Conservation (phyloP, 2,888 invertebrate genomes). For the Acleris literana region DNA sequence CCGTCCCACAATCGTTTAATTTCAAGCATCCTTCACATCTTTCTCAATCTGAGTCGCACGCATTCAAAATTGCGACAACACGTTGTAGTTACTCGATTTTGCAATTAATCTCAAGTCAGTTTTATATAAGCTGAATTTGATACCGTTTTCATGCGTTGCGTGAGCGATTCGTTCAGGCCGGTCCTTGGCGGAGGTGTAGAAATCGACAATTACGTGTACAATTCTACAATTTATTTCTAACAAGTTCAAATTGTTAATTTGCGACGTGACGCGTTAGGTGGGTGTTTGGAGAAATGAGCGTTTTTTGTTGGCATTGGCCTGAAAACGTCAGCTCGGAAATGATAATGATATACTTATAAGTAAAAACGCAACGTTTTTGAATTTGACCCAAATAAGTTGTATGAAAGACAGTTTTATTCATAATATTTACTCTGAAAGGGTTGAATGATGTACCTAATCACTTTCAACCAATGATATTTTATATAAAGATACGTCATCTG, state of each 20-base stretch:
- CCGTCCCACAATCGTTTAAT: no score
- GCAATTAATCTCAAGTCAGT: constrained; percentile 31
- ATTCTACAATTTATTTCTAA: constrained; percentile 21
- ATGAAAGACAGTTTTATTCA: no score
- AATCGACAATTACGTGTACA: constrained; percentile 35
- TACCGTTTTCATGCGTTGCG: constrained; percentile 35
- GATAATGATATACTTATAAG: not conserved
- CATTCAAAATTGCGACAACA: constrained; percentile 13
- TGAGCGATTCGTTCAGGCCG: constrained; percentile 35
- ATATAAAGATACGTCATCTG: no score
- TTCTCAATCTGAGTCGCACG: constrained; percentile 1
- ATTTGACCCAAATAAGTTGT: no score
- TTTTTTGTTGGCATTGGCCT: constrained; percentile 28
- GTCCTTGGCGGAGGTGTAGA: constrained; percentile 30
- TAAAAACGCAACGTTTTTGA: not conserved
- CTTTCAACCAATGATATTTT: no score
- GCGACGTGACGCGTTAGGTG: not conserved
- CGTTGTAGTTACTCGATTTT: constrained; percentile 31
- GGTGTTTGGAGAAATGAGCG: not conserved
- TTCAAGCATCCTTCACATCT: not conserved
- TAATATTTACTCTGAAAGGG: no score
- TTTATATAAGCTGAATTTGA: constrained; percentile 36
- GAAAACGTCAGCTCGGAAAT: constrained; percentile 1
- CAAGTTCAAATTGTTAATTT: constrained; percentile 14
- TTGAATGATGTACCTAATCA: no score